Base-by-base conservation (phyloP, 1,140 invertebrate genomes). In the Eurytemora carolleeae region DNA sequence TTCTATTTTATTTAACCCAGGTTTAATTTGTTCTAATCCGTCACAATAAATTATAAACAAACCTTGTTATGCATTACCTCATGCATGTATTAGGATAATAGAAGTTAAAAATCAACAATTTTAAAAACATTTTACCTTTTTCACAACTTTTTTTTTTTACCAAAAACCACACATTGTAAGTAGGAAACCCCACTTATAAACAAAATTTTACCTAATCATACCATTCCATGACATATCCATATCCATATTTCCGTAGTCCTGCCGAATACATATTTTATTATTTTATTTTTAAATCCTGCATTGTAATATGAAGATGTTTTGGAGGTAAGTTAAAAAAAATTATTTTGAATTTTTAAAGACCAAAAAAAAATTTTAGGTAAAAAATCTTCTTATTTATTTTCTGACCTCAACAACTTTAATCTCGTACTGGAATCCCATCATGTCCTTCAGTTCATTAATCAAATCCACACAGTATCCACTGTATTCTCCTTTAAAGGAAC, bases 381-480 rank as follows among this genome's bases (percentile, higher is more conserved):
- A 44, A 12, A 44, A 12, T n/a, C n/a, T 12, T 44, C 31, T 44
- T 44, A 12, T n/a, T 44, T 44, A 12, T 7, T 44, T 44, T n/a
- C 80, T 79, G 67, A 93, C 87, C 0, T 81, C 78, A 0, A 80
- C 81, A 61, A 87, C 76, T 20, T 80, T 78, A 59, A 96, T 83
- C 63, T 85, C 84, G 70, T 92, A 96, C 67, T 92, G 87, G 67
- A 97, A 96, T 59, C 84, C 80, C 0, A 93, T 76, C 22, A 84
- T 81, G 57, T 83, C 73, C 25, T 82, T 79, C 57, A 96, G 89
- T 70, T 85, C 81, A 61, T 91, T 77, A 1, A 97, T 80, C 0
- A 97, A 73, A 70, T 96, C 91, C 56, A 95, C 87, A 71, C 91
- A 95, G 70, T 94, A 97, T 12, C 93, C 93, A 67, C 80, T 80